Percentiles rank a stretch among this genome's conserved stretches.
Conservation (phyloP, 2,888 invertebrate species). For the Dasysyrphus tricinctus region DNA sequence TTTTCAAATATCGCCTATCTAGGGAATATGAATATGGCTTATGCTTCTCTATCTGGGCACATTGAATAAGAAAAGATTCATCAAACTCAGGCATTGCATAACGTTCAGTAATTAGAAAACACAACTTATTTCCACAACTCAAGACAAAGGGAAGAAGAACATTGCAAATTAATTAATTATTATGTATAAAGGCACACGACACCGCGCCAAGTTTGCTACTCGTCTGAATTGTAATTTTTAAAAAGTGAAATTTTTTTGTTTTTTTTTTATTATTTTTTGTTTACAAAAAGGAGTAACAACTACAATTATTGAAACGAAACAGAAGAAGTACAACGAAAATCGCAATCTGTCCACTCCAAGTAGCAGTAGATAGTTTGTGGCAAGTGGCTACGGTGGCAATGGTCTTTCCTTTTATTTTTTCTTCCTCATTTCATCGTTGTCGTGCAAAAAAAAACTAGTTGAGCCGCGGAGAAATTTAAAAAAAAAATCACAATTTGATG, state of each 20-base stretch:
- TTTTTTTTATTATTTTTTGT: slow-evolving; percentile 59
- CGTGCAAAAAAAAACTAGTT: slow-evolving; percentile 61
- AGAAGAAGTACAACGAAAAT: slow-evolving; percentile 49
- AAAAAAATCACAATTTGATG: slow-evolving; percentile 51
- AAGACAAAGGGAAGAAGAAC: slow-evolving; percentile 29
- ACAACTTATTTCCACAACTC: slow-evolving; percentile 46
- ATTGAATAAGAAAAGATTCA: slow-evolving; percentile 82
- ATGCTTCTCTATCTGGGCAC: slow-evolving; percentile 80
- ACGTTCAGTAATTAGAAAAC: slow-evolving; percentile 67
- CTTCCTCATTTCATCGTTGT: slow-evolving; percentile 44
- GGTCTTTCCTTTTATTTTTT: slow-evolving; percentile 54
- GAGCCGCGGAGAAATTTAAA: slow-evolving; percentile 43
- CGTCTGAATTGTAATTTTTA: slow-evolving; percentile 50
- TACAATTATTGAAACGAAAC: slow-evolving; percentile 17
- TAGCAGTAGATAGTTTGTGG: slow-evolving; percentile 21
- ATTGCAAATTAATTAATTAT: slow-evolving; percentile 50
- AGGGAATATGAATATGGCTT: slow-evolving; percentile 80
- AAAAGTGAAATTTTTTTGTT: slow-evolving; percentile 66
- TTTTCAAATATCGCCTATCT: slow-evolving; percentile 70
- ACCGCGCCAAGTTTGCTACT: slow-evolving; percentile 28
- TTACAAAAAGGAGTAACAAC: slow-evolving; percentile 68
- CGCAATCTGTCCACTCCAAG: slow-evolving; percentile 41
- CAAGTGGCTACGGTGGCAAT: slow-evolving; percentile 49
- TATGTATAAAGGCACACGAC: slow-evolving; percentile 54
- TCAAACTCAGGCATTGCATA: slow-evolving; percentile 83